These are phyloP conservation scores for Moxostoma hubbsi DNA, from an alignment of 2,797 vertebrate species.

Conservation along the genomic window DNA sequence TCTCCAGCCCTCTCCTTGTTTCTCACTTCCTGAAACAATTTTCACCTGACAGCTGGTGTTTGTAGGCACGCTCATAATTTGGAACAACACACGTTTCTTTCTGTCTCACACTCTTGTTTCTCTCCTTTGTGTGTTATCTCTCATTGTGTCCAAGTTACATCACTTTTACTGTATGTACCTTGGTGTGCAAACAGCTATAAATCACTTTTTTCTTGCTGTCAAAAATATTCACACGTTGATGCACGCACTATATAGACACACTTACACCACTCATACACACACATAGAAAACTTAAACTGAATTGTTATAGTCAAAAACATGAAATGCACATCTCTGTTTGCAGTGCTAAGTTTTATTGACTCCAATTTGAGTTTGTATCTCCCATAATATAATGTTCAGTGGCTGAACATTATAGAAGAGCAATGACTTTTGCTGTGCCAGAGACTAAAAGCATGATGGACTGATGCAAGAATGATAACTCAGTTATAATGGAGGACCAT, in stretches of 20 bases:
- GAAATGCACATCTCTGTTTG: too few species aligned
- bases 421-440: neutral
- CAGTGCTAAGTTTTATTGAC: too few species aligned
- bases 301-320: too few species aligned
- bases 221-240: neutral
- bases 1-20: neutral
- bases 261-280: neutral
- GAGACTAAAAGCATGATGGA: constrained; percentile 21
- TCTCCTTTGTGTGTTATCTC: neutral
- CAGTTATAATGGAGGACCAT: too few species aligned
- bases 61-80: constrained; percentile 36
- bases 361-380: neutral
- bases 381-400: constrained; percentile 62
- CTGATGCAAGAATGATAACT: neutral
- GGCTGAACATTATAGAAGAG: neutral
- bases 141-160: neutral
- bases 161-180: too few species aligned
- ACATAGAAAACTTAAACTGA: too few species aligned
- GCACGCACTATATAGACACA: neutral
- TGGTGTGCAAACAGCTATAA: neutral
- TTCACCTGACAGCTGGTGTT: constrained; percentile 55
- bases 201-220: neutral
- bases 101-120: neutral
- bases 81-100: constrained; percentile 35
- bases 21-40: constrained; percentile 42